Evolutionary conservation across 2,797 vertebrate species (phyloP), one percentile per base, ranked within the genome.

Genomic region (Xerus rutilus): DNA sequence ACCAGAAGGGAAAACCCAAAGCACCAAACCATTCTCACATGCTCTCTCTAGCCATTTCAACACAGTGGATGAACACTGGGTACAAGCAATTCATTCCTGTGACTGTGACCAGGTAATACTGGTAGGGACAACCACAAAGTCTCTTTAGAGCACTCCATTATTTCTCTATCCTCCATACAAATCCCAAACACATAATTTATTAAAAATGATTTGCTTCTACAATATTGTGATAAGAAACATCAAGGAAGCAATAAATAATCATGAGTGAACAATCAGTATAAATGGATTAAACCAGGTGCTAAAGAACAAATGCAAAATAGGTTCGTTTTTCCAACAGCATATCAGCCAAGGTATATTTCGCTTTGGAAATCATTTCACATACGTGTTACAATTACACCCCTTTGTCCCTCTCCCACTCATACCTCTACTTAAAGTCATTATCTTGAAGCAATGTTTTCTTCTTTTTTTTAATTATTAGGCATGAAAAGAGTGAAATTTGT

Each of bases 381-480:
- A 85, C 92, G 95, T 86, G 52, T 23, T 12, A 74, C 4, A 54
- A 81, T 65, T 73, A 86, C 9, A 72, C 11, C 35, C 39, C 23
- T 30, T 14, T 45, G 89, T 57, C 69, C 62, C 28, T 79, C 52
- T 89, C 65, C 65, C 69, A 92, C 13, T 70, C 23, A 54, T 45
- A 57, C 59, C 32, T 65, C 78, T 95, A 62, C 79, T 95, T 92
- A 4, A 52, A 98, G 97, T 49, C 95, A 90, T 92, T 95, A 98
- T 72, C 93, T 92, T n/a, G 49, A 95, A 96, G 86, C 95, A 96
- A 49, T 49, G 35, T 84, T 92, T 65, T 64, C 62, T 67, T 67
- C 83, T 32, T 59, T n/a, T 52, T 47, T 47, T 47, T 52, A 96
- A 97, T 96, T 64, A 95, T 94, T 82, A 97, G 74, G 70, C 83